phyloP scores from a whole-genome alignment of 2,113 vertebrate genomes.

The Psittacula cyanocephala region DNA sequence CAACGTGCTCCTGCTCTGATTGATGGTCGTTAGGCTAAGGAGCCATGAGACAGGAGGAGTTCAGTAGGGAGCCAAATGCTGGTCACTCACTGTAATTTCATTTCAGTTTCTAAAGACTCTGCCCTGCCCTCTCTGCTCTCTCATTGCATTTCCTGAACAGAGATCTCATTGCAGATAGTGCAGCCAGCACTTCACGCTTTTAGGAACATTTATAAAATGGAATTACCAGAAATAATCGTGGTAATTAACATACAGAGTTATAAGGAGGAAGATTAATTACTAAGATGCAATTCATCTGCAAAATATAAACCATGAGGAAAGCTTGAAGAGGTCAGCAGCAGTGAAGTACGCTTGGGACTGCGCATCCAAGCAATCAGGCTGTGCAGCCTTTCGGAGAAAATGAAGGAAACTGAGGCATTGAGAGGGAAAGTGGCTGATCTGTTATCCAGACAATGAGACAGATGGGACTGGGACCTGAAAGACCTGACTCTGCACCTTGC shows the following conservation, averaged over 20 bases:
- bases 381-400: not conserved
- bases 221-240: conserved; percentile 60
- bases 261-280: conserved; percentile 51
- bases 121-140: not conserved
- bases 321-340: not conserved
- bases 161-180: conserved; percentile 60
- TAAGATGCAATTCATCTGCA: conserved; percentile 46
- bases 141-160: not conserved
- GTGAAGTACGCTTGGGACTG: not conserved
- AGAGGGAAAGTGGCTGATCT: not conserved
- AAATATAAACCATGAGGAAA: not conserved
- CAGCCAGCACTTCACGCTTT: not conserved
- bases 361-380: not conserved
- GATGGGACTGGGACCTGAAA: not conserved
- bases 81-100: not conserved
- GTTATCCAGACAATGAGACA: not conserved
- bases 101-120: not conserved
- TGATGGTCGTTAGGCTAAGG: not conserved
- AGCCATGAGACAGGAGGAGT: not conserved
- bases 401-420: not conserved
- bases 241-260: conserved; percentile 45
- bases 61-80: not conserved
- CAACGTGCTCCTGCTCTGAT: not conserved
- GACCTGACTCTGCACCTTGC: not conserved
- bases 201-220: conserved; percentile 42